phyloP scores from a whole-genome alignment of 2,888 invertebrate species.

The Aphidoletes aphidimyza region DNA sequence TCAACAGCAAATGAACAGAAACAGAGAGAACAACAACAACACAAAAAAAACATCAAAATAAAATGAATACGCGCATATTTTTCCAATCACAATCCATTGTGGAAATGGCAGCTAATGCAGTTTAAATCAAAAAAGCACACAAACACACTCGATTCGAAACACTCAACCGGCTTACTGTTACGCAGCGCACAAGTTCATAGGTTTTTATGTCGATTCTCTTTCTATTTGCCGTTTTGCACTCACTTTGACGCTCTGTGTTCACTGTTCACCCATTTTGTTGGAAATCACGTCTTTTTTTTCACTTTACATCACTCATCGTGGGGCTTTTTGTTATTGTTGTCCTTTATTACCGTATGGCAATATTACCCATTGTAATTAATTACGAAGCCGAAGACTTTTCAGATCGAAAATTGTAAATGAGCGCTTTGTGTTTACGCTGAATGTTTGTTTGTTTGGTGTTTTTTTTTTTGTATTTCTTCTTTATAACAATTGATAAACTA shows the following conservation, averaged over 20 bases:
- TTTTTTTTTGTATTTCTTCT: no score
- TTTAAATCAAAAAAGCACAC: no score
- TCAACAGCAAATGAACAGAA: neutral
- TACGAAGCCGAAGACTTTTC: neutral
- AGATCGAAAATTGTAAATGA: neutral
- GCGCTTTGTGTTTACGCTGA: neutral
- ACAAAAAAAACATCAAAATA: no score
- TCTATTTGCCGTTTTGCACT: neutral
- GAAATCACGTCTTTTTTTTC: neutral
- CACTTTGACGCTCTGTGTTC: neutral
- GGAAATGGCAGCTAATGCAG: no score
- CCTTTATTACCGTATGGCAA: neutral
- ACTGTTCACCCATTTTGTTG: neutral
- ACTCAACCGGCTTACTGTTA: constrained; percentile 3
- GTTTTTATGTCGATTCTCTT: neutral
- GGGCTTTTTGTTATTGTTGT: neutral
- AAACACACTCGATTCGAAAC: neutral
- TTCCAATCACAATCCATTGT: no score
- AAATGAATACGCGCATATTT: no score
- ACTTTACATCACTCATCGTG: neutral
- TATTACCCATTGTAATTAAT: neutral
- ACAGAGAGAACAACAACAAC: neutral
- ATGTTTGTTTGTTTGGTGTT: no score
- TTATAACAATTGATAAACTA: constrained; percentile 31
- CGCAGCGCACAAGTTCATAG: constrained; percentile 10